Evolutionary conservation across 64 coral and sea anemone genomes (phyloP), one percentile per base, ranked within the genome.

Genomic region (Actinia tenebrosa): DNA sequence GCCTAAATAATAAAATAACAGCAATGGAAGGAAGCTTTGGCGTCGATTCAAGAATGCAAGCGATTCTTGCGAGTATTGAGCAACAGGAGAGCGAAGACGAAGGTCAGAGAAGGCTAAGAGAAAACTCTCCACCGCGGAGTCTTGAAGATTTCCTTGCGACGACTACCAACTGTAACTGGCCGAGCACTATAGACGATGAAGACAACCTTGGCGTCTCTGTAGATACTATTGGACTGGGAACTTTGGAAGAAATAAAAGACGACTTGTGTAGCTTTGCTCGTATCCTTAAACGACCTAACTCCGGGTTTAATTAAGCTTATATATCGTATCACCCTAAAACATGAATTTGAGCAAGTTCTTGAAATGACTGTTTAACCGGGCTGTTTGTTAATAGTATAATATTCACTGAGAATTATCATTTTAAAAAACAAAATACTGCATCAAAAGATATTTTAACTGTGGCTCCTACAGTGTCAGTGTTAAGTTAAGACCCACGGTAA

Each of bases 21-120:
- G 69, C 69, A 75, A 75, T 30, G 69, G 22, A 42, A 75, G 13
- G 9, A 13, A 30, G 25, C 11, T 75, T 75, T 75, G 69, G 11
- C 4, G 93, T 97, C 88, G 94, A 97, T 97, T 60, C 91, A 56
- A 84, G 94, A 88, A 89, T 97, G 47, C 88, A 97, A 83, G 94
- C 91, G 3, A 90, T 97, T 64, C 77, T 97, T 72, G 94, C 94
- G 15, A 56, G 87, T 37, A 93, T 90, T 83, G 91, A 87, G 14
- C 77, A 97, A 30, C 86, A 92, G 20, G 94, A 93, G 19, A 53
- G 47, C 43, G 80, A 84, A 77, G 94, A 93, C 22, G 81, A 84
- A 68, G 27, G 69, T 37, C 85, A 97, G 81, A 59, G 85, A 87
- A 90, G 87, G 25, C 87, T 61, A 1, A 87, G 60, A 71, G 79